Evolutionary conservation across 2,888 invertebrate species (phyloP).

Genomic region (Coenonympha arcania): DNA sequence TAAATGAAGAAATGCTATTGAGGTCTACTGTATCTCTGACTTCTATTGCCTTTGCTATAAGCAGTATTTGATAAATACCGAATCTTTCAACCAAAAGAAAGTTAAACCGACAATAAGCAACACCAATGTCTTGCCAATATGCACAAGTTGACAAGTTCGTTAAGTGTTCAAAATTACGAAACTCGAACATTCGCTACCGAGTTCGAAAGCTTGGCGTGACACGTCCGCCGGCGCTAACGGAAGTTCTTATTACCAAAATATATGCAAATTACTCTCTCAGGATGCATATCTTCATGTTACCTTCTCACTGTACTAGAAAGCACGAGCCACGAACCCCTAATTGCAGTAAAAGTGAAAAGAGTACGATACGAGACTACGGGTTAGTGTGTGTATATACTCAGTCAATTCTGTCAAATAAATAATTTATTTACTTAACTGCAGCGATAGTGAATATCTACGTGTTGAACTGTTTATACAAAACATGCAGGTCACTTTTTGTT

Average conservation of each 20-base stretch:
- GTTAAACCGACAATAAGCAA: neutral
- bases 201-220: conserved; percentile 41
- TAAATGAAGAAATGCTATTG: too few relatives aligned
- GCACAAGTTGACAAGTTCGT: neutral
- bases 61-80: too few relatives aligned
- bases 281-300: conserved; percentile 46
- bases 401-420: too few relatives aligned
- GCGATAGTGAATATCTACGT: too few relatives aligned
- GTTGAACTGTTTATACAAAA: too few relatives aligned
- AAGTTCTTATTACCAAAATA: conserved; percentile 68
- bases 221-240: conserved; percentile 54
- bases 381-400: too few relatives aligned
- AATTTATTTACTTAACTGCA: too few relatives aligned
- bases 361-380: neutral
- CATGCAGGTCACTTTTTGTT: too few relatives aligned
- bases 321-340: neutral
- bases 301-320: neutral
- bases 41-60: too few relatives aligned
- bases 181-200: conserved; percentile 27
- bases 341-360: neutral
- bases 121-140: conserved; percentile 2
- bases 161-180: neutral
- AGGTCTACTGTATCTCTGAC: too few relatives aligned
- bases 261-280: conserved; percentile 63
- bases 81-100: neutral